Evolutionary conservation across 2,797 vertebrate genomes (phyloP).

Genomic region (Ctenochaetus hawaiiensis): DNA sequence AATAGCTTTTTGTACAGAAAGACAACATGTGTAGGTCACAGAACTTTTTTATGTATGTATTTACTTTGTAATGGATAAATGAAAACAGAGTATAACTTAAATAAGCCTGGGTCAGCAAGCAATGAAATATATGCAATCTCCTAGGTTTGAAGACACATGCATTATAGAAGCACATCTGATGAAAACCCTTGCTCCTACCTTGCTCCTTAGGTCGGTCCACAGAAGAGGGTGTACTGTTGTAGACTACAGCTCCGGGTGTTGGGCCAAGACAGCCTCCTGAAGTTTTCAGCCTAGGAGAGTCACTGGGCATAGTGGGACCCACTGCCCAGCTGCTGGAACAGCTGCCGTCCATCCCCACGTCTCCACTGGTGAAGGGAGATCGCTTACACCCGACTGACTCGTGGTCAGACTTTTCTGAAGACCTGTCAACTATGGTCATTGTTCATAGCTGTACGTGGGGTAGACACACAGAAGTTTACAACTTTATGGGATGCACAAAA

Average conservation of each 20-base stretch:
- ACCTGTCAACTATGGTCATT: constrained; percentile 99
- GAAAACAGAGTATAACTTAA: background rate
- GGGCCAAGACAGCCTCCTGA: constrained; percentile 87
- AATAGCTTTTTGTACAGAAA: background rate
- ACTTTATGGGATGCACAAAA: background rate
- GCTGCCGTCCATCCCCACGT: constrained; percentile 90
- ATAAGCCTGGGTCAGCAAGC: background rate
- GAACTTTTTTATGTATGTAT: background rate
- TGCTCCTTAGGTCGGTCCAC: constrained; percentile 92
- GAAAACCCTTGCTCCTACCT: constrained; percentile 74
- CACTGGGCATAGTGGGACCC: constrained; percentile 86
- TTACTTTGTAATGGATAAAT: background rate
- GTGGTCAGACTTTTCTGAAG: constrained; percentile 92
- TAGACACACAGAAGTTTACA: constrained; percentile 19
- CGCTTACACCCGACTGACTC: constrained; percentile 91
- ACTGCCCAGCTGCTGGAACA: constrained; percentile 90
- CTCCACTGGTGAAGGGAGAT: constrained; percentile 90
- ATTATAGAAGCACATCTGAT: no score
- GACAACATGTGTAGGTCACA: background rate
- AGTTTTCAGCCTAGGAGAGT: constrained; percentile 89
- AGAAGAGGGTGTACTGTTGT: constrained; percentile 86
- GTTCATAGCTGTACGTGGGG: constrained; percentile 90
- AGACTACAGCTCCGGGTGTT: constrained; percentile 91
- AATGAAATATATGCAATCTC: background rate
- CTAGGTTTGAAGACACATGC: constrained; percentile 7